Percentiles rank a stretch among this genome's conserved stretches.
Conservation (phyloP, 2,888 invertebrate species). For the Augiades crinisus region DNA sequence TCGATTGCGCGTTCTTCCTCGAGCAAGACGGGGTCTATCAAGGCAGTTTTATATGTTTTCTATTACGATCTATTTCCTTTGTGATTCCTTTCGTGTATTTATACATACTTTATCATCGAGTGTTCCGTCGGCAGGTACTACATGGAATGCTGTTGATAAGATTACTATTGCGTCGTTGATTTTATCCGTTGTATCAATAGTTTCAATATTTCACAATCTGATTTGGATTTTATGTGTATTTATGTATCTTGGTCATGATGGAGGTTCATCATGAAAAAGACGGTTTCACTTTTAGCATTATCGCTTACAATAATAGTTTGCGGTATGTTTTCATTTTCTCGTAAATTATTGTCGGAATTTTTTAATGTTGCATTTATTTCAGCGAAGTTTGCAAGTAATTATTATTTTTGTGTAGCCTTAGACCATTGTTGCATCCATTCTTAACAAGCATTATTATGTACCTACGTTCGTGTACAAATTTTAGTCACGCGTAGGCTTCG, state of each 20-base stretch:
- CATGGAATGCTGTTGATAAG: not conserved
- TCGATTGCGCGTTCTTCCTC: not conserved
- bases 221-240: too few species aligned
- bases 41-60: not conserved
- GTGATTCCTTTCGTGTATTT: not conserved
- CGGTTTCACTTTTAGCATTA: too few species aligned
- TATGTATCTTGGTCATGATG: too few species aligned
- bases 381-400: too few species aligned
- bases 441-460: constrained; percentile 47
- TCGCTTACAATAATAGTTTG: too few species aligned
- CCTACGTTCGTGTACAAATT: constrained; percentile 46
- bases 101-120: not conserved
- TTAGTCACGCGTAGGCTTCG: constrained; percentile 69
- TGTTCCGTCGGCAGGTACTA: not conserved
- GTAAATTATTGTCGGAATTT: too few species aligned
- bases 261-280: too few species aligned
- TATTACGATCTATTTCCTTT: not conserved
- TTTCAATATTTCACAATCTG: too few species aligned
- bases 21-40: not conserved
- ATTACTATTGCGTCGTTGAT: not conserved
- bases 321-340: too few species aligned
- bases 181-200: not conserved
- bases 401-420: constrained; percentile 29
- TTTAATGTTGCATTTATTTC: too few species aligned
- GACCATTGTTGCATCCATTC: constrained; percentile 46